Conservation (phyloP, 35 echinoderm and acorn worm species). For the Eucidaris tribuloides region DNA sequence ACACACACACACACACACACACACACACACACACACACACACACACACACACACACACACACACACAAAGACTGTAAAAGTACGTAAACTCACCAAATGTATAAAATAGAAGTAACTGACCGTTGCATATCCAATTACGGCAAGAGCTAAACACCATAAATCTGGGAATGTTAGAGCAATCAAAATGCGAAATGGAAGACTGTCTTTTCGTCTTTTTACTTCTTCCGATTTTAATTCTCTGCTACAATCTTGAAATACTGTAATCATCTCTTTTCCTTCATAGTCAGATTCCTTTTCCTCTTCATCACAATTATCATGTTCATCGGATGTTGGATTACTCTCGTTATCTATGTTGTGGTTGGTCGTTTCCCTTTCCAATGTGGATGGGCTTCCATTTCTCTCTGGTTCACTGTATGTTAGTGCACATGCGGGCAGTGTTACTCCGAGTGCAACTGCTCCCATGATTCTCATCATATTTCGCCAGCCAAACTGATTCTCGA, state of each 20-base stretch:
- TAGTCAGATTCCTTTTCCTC: too few species aligned
- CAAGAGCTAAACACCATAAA: background rate
- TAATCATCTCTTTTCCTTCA: too few species aligned
- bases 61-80: too few species aligned
- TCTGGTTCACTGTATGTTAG: background rate
- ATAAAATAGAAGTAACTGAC: background rate
- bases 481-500: constrained; percentile 2
- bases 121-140: background rate
- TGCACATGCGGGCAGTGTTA: background rate
- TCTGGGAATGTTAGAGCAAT: background rate
- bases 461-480: background rate
- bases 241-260: too few species aligned
- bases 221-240: too few species aligned
- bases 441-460: background rate
- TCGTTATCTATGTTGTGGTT: too few species aligned
- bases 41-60: too few species aligned
- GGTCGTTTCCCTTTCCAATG: background rate
- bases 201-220: background rate
- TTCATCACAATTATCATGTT: too few species aligned
- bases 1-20: too few species aligned
- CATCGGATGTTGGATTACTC: too few species aligned
- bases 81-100: constrained; percentile 6
- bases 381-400: background rate
- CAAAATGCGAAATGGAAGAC: background rate
- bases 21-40: too few species aligned